Conservation (phyloP, 2,888 invertebrate species). For the Celastrina argiolus region DNA sequence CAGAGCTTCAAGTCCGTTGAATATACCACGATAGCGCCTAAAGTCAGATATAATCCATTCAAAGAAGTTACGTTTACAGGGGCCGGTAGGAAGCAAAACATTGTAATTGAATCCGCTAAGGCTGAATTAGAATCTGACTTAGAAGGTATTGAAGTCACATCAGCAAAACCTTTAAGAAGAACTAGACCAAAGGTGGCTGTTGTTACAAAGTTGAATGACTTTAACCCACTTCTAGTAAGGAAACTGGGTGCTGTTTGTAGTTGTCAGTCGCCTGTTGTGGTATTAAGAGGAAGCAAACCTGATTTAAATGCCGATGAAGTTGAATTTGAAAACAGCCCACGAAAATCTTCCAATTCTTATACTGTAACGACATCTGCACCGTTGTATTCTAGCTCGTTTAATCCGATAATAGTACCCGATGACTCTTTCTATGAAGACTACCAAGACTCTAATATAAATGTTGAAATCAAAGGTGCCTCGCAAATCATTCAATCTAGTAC, state of each 20-base stretch:
- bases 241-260: constrained; percentile 86
- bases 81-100: constrained; percentile 58
- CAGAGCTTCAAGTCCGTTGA: constrained; percentile 50
- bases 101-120: constrained; percentile 65
- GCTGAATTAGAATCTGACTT: constrained; percentile 68
- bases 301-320: constrained; percentile 42
- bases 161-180: constrained; percentile 50
- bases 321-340: constrained; percentile 41
- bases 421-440: constrained; percentile 70
- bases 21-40: constrained; percentile 39
- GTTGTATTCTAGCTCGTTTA: constrained; percentile 57
- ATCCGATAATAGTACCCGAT: constrained; percentile 72
- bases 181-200: constrained; percentile 75
- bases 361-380: constrained; percentile 49
- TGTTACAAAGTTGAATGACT: constrained; percentile 83
- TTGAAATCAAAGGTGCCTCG: constrained; percentile 47
- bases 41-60: constrained; percentile 53
- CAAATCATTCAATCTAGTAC: constrained; percentile 54
- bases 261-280: constrained; percentile 79
- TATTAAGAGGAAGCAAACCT: constrained; percentile 68
- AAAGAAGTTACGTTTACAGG: constrained; percentile 47
- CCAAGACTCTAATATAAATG: constrained; percentile 50
- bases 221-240: constrained; percentile 82
- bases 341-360: constrained; percentile 46
- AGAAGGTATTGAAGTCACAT: constrained; percentile 59